Percentiles rank a stretch among this genome's conserved stretches.
These are phyloP conservation scores for Hydrozoanthus tunicans DNA, from an alignment of 64 coral and sea anemone genomes.

Conservation along the genomic window DNA sequence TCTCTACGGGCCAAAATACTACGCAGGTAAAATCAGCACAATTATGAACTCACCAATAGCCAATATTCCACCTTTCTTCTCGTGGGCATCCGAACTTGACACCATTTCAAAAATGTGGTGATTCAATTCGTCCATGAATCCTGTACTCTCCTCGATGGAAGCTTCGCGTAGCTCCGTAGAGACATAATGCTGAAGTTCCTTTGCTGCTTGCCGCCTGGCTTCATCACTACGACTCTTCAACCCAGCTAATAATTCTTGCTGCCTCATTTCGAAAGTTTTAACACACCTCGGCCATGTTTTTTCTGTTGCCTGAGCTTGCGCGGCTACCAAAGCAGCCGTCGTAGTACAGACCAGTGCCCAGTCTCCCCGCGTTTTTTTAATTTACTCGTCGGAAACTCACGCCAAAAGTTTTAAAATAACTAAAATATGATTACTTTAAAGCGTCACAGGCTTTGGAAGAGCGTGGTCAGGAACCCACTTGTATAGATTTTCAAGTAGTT, in stretches of 20 bases:
- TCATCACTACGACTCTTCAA: constrained; percentile 96
- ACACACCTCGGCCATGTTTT: background rate
- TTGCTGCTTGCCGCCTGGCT: constrained; percentile 77
- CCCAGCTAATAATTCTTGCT: constrained; percentile 76
- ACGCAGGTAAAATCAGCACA: background rate
- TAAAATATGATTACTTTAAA: too few species aligned
- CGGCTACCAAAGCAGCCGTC: constrained; percentile 31
- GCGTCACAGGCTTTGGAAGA: too few species aligned
- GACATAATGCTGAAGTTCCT: constrained; percentile 94
- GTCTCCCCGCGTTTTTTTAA: background rate
- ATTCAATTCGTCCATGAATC: constrained; percentile 98
- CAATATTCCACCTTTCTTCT: constrained; percentile 98
- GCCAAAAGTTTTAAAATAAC: too few species aligned
- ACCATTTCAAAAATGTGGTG: constrained; percentile 99
- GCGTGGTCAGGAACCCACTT: too few species aligned
- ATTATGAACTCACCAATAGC: constrained; percentile 78
- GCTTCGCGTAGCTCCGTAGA: constrained; percentile 97
- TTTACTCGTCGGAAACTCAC: too few species aligned
- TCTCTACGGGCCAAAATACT: background rate
- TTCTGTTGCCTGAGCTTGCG: background rate
- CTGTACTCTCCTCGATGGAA: constrained; percentile 77
- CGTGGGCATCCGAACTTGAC: constrained; percentile 94
- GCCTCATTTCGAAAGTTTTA: constrained; percentile 46
- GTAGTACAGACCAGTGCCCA: background rate
- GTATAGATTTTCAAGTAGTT: too few species aligned